Evolutionary conservation across 2,113 vertebrate species (phyloP), one percentile per base, ranked within the genome.

Genomic region (Ondatra zibethicus): DNA sequence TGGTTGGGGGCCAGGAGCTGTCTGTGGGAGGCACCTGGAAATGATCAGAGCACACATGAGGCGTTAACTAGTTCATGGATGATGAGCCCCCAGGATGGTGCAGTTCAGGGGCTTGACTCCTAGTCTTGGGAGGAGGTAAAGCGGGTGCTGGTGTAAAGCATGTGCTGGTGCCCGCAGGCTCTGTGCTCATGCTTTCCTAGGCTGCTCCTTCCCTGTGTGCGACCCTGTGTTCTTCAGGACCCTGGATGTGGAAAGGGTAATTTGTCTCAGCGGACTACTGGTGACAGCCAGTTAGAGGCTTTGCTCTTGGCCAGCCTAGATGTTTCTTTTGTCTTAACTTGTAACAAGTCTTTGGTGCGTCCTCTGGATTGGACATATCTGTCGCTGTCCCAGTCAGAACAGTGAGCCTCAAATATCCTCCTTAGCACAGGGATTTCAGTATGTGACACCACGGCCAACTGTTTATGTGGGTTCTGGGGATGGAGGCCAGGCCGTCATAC

Each of bases 181-280:
- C 19, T 2, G 0, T 10, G n/a, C 58, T 42, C 13, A 1, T 2
- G 25, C 13, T 61, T 42, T 14, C 13, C n/a, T 42, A 31, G 14
- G 55, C 27, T 45, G 25, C n/a, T 29, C 31, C 55, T 42, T 42
- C 58, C 58, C n/a, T 45, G 82, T 17, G 21, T 85, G 27, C 42
- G 27, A 63, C 39, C 58, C n/a, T 5, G 27, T 33, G 39, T 33
- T 45, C 39, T 16, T 65, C 82, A 42, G n/a, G 61, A 58, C 42
- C n/a, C 58, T 29, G 11, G 29, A 45, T 4, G 58, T 63, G 36
- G n/a, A 58, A 84, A 63, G n/a, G 55, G 25, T 84, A 13, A 13
- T 63, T 39, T 63, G 42, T 63, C 25, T 63, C n/a, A 61, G 58
- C 14, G 36, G 80, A 58, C n/a, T 63, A 27, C 7, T 13, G 52